Evolutionary conservation across 2,113 vertebrate genomes (phyloP).

Genomic region (Scomber scombrus): DNA sequence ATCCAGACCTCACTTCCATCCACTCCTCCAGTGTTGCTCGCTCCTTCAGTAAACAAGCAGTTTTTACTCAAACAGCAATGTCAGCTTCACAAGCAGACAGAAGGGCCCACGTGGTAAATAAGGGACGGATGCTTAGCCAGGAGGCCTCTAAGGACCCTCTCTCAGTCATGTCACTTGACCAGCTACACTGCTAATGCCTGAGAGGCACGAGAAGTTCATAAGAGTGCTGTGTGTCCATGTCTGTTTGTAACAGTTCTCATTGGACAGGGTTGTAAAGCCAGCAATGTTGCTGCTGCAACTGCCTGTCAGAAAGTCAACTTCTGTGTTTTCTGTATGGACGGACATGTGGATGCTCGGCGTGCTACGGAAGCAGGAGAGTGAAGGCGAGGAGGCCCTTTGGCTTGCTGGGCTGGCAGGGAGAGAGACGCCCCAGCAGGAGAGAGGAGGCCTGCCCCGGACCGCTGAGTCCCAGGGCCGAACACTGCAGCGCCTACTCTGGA

Average conservation of each 20-base stretch:
- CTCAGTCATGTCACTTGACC: conserved; percentile 70
- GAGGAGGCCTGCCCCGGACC: conserved; percentile 48
- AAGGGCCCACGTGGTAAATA: conserved; percentile 47
- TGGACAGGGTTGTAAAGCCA: conserved; percentile 47
- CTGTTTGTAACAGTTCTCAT: conserved; percentile 62
- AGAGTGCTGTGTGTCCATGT: conserved; percentile 59
- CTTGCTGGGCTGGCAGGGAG: conserved; percentile 73
- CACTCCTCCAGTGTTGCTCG: conserved; percentile 52
- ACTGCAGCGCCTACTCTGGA: conserved; percentile 83
- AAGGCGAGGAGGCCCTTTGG: conserved; percentile 65
- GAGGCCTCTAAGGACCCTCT: conserved; percentile 47
- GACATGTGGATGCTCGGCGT: conserved; percentile 66
- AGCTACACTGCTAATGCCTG: conserved; percentile 67
- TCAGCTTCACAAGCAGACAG: conserved; percentile 63
- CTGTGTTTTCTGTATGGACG: conserved; percentile 64
- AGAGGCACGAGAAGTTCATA: conserved; percentile 72
- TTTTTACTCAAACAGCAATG: conserved; percentile 68
- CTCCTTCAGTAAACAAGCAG: conserved; percentile 73
- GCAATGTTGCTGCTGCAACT: conserved; percentile 38
- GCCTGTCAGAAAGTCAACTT: conserved; percentile 63
- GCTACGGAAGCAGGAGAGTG: conserved; percentile 74
- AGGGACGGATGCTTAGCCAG: conserved; percentile 60
- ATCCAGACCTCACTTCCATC: conserved; percentile 50
- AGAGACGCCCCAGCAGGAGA: conserved; percentile 59
- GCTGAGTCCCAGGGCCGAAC: conserved; percentile 50